Percentiles rank a stretch among this genome's conserved stretches.
Evolutionary conservation across 2,888 invertebrate species (phyloP).

Genomic region (Linnaemya tessellans): DNA sequence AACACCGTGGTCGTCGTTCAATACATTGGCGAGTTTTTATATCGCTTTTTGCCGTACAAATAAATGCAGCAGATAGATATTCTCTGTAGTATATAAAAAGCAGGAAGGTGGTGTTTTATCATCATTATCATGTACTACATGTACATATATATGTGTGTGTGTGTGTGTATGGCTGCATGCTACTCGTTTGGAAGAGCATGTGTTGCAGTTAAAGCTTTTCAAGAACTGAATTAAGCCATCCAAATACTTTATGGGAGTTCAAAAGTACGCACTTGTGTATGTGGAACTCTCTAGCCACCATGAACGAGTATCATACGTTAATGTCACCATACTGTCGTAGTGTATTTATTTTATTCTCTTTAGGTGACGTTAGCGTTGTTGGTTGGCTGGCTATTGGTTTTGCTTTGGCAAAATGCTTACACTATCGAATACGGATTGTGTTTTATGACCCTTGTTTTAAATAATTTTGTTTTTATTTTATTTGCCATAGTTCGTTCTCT

Average conservation of each 20-base stretch:
- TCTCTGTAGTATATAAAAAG: conserved; percentile 6
- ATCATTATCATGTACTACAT: conserved; percentile 27
- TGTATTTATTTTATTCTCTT: conserved; percentile 28
- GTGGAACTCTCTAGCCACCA: conserved; percentile 17
- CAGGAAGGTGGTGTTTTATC: conserved; percentile 33
- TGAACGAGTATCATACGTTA: conserved; percentile 3
- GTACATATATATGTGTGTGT: no score
- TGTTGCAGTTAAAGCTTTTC: conserved; percentile 46
- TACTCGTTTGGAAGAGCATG: conserved; percentile 18
- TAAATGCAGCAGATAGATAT: conserved; percentile 47
- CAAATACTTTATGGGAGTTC: conserved; percentile 5
- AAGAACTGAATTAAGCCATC: conserved; percentile 55
- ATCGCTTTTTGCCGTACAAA: neutral
- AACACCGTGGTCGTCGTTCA: conserved; percentile 27
- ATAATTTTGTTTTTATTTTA: neutral
- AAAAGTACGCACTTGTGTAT: neutral
- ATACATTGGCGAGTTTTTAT: conserved; percentile 34
- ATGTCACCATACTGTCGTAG: conserved; percentile 34
- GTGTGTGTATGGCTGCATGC: no score
- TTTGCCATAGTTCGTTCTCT: conserved; percentile 4
- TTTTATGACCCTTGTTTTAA: conserved; percentile 49
- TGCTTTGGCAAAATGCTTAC: conserved; percentile 52
- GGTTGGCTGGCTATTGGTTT: conserved; percentile 60
- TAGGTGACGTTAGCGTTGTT: conserved; percentile 37
- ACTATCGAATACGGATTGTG: conserved; percentile 29